These are phyloP conservation scores for Plestiodon gilberti DNA, from an alignment of 2,113 vertebrate species.

Conservation along the genomic window DNA sequence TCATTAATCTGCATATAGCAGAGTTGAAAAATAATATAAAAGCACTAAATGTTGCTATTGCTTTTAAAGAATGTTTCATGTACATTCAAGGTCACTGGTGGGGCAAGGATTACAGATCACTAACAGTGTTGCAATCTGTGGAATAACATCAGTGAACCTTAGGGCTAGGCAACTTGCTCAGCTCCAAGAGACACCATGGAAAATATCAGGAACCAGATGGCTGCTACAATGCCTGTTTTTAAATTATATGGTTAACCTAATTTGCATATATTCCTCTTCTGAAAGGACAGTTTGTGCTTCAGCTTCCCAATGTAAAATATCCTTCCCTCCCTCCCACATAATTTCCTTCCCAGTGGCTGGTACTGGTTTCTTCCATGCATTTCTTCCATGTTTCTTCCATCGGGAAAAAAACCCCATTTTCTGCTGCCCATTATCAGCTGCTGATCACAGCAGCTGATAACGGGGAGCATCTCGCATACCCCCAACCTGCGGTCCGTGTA, in stretches of 20 bases:
- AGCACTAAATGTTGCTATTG: neutral
- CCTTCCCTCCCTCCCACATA: too few relatives aligned
- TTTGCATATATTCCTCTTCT: neutral
- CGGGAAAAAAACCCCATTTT: too few relatives aligned
- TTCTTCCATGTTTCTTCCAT: too few relatives aligned
- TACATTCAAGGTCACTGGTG: neutral
- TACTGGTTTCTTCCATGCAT: too few relatives aligned
- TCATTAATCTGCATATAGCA: conserved; percentile 4
- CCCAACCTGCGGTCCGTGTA: too few relatives aligned
- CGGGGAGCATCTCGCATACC: too few relatives aligned
- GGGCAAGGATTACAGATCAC: neutral
- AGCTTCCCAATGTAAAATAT: neutral
- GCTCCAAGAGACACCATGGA: neutral
- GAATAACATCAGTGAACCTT: neutral
- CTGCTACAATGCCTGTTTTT: neutral
- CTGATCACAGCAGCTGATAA: too few relatives aligned
- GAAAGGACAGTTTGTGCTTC: neutral
- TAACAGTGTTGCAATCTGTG: neutral
- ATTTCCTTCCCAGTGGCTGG: too few relatives aligned
- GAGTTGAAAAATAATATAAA: neutral
- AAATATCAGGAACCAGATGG: neutral
- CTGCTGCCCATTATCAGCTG: too few relatives aligned
- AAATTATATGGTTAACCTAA: neutral
- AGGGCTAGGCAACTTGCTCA: neutral
- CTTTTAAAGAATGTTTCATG: neutral